Evolutionary conservation across 2,797 vertebrate species (phyloP), one percentile per base, ranked within the genome.

Genomic region (Tragelaphus oryx): DNA sequence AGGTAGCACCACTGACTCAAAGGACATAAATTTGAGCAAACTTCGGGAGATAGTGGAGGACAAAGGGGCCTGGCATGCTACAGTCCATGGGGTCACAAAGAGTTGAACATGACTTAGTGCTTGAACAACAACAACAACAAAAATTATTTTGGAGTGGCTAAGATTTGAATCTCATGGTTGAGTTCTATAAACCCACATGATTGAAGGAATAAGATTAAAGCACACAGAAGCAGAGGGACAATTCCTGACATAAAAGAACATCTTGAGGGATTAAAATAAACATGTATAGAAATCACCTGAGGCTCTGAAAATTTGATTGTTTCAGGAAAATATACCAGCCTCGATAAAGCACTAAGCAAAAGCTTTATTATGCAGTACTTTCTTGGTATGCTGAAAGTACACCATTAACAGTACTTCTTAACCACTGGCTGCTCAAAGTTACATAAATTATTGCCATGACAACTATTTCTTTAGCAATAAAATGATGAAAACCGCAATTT

Each of bases 371-470:
- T 41, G 20, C 30, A 26, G 26, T 50, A 6, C 48, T 84, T 94
- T 52, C 10, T 55, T 44, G 8, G 13, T 48, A 44, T n/a, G 33
- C 1, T 22, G 5, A 57, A 91, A 89, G n/a, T 26, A 30, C 1
- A 11, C 76, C 75, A 85, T 95, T 95, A 85, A 75, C 22, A 81
- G 54, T 30, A 76, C 7, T 54, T 78, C 4, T 54, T 65, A 59
- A 46, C 30, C 85, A 52, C 55, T n/a, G 82, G 20, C 62, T 93
- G 24, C 75, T 87, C 74, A 46, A 89, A 94, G 60, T 65, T 71
- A 93, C 12, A 87, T 33, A 94, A 89, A 85, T 94, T 37, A 95
- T 94, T 95, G 52, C 87, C 96, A 93, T 96, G 87, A 94, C 87
- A 96, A 93, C 87, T 89, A 85, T 79, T 95, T 89, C 76, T 93